phyloP scores from a whole-genome alignment of 2,113 vertebrate species.

The Ovibos moschatus region DNA sequence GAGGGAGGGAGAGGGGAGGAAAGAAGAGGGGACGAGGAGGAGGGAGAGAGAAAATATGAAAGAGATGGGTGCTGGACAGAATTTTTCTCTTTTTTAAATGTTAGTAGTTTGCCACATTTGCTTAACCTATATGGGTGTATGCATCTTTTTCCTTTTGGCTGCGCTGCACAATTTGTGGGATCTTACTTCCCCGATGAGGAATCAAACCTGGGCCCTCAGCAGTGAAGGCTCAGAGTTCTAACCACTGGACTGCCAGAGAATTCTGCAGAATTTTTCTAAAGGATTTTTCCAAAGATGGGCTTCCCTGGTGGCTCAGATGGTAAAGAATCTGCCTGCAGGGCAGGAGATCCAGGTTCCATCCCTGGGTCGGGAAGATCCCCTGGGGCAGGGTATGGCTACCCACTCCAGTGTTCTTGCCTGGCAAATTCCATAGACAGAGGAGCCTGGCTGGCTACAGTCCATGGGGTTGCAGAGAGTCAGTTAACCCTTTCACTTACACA shows the following conservation, averaged over 20 bases:
- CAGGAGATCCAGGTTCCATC: neutral
- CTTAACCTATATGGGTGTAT: neutral
- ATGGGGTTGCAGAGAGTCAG: neutral
- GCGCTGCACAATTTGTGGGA: neutral
- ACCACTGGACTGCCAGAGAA: neutral
- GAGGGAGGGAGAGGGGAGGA: too few relatives aligned
- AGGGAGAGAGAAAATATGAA: neutral
- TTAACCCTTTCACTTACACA: neutral
- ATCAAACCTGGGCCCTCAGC: neutral
- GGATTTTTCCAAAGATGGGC: neutral
- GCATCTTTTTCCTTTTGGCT: neutral
- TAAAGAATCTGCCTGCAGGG: neutral
- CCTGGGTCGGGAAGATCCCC: neutral
- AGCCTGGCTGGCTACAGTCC: neutral
- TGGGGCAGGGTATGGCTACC: neutral
- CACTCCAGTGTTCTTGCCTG: neutral
- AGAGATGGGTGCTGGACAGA: neutral
- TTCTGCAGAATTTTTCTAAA: neutral
- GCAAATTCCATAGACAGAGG: neutral
- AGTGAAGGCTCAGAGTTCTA: neutral
- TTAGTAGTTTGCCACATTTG: neutral
- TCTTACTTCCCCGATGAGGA: neutral
- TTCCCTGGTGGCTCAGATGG: neutral
- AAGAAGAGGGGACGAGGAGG: neutral
- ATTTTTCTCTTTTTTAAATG: neutral